Conservation (phyloP, 2,797 vertebrate species). For the Balearica regulorum region DNA sequence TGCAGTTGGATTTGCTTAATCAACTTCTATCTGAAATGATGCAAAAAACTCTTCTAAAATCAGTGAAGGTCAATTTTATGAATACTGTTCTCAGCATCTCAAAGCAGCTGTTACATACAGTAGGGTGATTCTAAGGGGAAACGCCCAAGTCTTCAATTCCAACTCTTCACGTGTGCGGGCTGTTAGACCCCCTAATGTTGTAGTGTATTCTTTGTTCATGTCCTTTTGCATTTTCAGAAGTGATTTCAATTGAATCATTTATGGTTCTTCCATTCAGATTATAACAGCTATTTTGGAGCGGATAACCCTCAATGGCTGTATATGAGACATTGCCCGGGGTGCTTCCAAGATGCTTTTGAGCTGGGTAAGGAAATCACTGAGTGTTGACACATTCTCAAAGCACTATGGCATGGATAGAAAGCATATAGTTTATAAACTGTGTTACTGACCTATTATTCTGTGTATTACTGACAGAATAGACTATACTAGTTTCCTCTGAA, state of each 20-base stretch:
- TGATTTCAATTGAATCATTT: constrained; percentile 65
- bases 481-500: not conserved
- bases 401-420: constrained; percentile 50
- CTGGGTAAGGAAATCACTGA: constrained; percentile 54
- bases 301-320: constrained; percentile 65
- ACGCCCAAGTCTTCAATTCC: not conserved
- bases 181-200: not conserved
- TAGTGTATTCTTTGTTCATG: constrained; percentile 48
- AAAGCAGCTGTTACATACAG: not conserved
- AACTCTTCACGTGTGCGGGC: not conserved
- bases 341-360: constrained; percentile 67
- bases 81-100: not conserved
- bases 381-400: constrained; percentile 57
- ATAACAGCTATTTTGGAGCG: constrained; percentile 65
- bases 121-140: not conserved
- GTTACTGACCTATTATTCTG: not conserved
- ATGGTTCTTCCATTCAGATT: constrained; percentile 67
- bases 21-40: not conserved
- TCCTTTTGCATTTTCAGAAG: constrained; percentile 45
- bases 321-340: constrained; percentile 59
- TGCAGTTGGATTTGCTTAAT: not conserved
- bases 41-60: not conserved
- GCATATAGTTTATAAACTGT: not conserved
- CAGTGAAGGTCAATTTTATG: not conserved
- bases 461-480: not conserved